These are phyloP conservation scores for Rhabdomys dilectus DNA, from an alignment of 2,113 vertebrate species.

Conservation along the genomic window DNA sequence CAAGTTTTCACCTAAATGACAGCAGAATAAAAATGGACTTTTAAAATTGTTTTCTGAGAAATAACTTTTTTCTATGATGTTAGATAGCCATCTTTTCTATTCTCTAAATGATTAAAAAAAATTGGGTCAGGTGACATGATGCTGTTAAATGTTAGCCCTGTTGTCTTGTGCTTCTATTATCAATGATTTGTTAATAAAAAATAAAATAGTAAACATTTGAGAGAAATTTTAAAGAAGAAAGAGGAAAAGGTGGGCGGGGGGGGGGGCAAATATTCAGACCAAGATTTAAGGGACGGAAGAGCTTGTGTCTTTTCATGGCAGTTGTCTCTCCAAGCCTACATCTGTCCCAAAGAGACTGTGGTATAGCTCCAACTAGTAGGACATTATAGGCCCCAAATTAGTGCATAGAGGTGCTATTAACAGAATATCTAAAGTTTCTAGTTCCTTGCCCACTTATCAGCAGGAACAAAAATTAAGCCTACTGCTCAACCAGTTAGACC, in stretches of 20 bases:
- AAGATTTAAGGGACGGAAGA: neutral
- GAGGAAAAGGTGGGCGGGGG: neutral
- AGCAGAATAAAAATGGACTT: neutral
- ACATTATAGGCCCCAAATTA: neutral
- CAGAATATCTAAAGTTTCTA: neutral
- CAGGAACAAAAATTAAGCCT: neutral
- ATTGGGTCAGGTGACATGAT: neutral
- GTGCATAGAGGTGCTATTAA: neutral
- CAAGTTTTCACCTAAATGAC: neutral
- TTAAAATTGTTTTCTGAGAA: neutral
- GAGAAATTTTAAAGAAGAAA: neutral
- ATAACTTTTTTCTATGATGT: neutral
- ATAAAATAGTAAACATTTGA: neutral
- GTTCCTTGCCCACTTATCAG: neutral
- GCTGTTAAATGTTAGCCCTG: neutral
- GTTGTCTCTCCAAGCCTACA: neutral
- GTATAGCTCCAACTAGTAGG: fast-evolving
- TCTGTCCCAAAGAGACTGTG: neutral
- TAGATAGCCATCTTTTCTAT: neutral
- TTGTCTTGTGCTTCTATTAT: neutral
- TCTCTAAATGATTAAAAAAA: neutral
- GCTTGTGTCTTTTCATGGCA: too few species aligned
- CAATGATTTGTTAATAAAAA: neutral
- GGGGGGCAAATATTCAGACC: neutral
- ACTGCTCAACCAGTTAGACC: constrained; percentile 11